Base-by-base conservation (phyloP, 2,113 vertebrate genomes). In the Phoxinus phoxinus region DNA sequence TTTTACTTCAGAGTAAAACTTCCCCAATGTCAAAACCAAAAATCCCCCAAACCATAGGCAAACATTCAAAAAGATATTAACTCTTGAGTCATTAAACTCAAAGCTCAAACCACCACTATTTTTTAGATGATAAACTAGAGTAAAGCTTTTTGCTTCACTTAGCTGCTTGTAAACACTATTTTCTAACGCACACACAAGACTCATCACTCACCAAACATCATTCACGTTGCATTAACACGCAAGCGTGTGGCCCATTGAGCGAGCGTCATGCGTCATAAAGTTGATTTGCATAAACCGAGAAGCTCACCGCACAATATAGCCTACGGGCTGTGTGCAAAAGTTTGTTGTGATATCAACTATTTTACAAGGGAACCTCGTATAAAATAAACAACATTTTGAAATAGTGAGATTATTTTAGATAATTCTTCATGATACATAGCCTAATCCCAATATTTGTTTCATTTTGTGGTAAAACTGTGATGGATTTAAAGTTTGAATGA, bases 1-100 rank as follows among this genome's bases (percentile, higher is more conserved):
- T n/a, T 44, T 32, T 6, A 30, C 2, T 32, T 56, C 19, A 35
- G 27, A 17, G 5, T 10, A 56, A 56, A 87, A 87, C 58, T 61
- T 84, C 65, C 86, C 86, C 53, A 41, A 2, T 17, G n/a, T 56
- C 23, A 53, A 73, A 77, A 44, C 41, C 73, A 76, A 87, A 84
- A 69, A 4, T 41, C 35, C 83, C 83, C 71, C 48, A 35, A 77
- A 46, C 21, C 27, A 13, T 30, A 30, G 21, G 15, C 46, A 53
- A 53, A 19, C 8, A 11, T 75, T 75, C 6, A n/a, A 84, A 83
- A 86, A 69, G 56, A 63, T 61, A 35, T 69, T 30, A 81, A 25
- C 1, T 35, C 44, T 25, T 25, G 21, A 73, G 30, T 77, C 48
- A 56, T 77, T 77, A 13, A 63, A 84, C 30, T 21, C 51, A 13